Conservation (phyloP, 1,140 invertebrate species). For the Pogonomyrmex californicus region DNA sequence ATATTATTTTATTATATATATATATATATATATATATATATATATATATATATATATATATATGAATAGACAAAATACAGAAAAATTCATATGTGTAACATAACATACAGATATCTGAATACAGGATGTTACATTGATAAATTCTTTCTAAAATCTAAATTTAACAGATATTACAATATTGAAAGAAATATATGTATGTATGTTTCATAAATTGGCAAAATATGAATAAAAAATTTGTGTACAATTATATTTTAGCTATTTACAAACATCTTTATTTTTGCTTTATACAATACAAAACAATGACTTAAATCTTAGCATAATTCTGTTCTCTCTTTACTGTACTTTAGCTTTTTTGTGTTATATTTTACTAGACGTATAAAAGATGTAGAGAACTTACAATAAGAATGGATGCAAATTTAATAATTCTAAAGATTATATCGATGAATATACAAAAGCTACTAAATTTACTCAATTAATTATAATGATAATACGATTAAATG, state of each 20-base stretch:
- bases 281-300: conserved; percentile 44
- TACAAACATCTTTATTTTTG: conserved; percentile 55
- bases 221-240: background rate
- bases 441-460: conserved; percentile 74
- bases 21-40: too few species aligned
- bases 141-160: background rate
- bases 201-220: background rate
- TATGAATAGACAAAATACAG: too few species aligned
- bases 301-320: conserved; percentile 41
- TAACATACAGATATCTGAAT: background rate
- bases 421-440: conserved; percentile 73
- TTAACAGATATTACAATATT: background rate
- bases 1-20: too few species aligned
- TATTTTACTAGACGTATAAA: conserved; percentile 34
- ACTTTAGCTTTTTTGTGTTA: conserved; percentile 11
- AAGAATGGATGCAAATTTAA: conserved; percentile 78
- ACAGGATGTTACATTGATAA: background rate
- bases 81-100: too few species aligned
- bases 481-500: conserved; percentile 48
- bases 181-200: background rate
- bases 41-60: too few species aligned
- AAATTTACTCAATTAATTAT: conserved; percentile 60
- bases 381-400: conserved; percentile 53
- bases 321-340: conserved; percentile 6
- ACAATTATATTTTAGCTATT: background rate